A percentile compares a stretch with the other conserved stretches of the same genome.
These are phyloP conservation scores for Notothenia rossii DNA, from an alignment of 2,113 vertebrate genomes.

Conservation along the genomic window DNA sequence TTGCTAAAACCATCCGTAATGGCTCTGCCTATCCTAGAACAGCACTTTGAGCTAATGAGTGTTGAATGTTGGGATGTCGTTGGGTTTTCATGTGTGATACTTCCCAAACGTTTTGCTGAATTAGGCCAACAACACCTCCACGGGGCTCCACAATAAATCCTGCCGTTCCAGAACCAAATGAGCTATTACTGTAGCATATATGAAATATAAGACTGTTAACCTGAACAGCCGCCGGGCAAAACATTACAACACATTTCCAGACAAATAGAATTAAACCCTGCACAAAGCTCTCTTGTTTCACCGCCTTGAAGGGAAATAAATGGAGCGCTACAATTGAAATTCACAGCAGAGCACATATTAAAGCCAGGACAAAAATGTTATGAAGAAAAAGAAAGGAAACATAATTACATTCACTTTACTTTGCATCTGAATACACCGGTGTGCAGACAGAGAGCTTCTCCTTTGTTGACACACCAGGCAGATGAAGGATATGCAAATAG, in stretches of 20 bases:
- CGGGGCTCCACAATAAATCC: background rate
- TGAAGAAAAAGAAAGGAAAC: slow-evolving; percentile 28
- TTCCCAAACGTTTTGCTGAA: slow-evolving; percentile 5
- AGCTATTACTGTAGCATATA: slow-evolving; percentile 51
- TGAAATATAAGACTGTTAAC: slow-evolving; percentile 50
- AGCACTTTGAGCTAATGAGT: background rate
- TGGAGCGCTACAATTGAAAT: slow-evolving; percentile 48
- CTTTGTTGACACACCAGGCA: slow-evolving; percentile 90
- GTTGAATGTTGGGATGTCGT: background rate
- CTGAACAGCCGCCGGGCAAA: slow-evolving; percentile 47
- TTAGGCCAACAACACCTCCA: slow-evolving; percentile 21
- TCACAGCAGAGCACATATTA: slow-evolving; percentile 49
- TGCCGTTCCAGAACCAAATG: slow-evolving; percentile 30
- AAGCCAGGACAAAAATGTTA: slow-evolving; percentile 60
- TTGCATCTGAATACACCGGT: slow-evolving; percentile 86
- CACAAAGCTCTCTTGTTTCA: slow-evolving; percentile 14
- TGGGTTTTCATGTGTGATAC: background rate
- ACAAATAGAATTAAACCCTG: slow-evolving; percentile 57
- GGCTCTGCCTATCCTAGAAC: no score
- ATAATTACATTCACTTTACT: slow-evolving; percentile 83
- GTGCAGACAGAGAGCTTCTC: slow-evolving; percentile 76
- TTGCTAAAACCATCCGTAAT: no score
- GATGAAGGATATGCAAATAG: slow-evolving; percentile 96
- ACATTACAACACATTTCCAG: slow-evolving; percentile 58
- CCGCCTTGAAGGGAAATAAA: slow-evolving; percentile 56